Base-by-base conservation (phyloP, 2,888 invertebrate species). In the Hipparchia sbordonii region DNA sequence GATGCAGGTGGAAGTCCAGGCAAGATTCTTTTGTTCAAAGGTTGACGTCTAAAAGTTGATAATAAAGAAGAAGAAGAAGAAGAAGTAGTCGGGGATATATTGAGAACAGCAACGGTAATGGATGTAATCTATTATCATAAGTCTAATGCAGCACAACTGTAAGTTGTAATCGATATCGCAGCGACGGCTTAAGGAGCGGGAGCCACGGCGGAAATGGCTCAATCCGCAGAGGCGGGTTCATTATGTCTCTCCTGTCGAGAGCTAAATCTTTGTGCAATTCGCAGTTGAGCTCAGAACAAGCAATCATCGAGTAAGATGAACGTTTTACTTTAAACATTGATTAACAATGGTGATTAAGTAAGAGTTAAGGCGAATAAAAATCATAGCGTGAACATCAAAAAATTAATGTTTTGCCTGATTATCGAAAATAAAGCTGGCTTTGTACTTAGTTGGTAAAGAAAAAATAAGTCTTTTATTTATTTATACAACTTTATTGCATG, bases 161-260 rank as follows among this genome's bases (percentile, higher is more conserved):
- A 5, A 65, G 65, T 33, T 65, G 65, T 52, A 65, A 65, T 65
- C 65, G 65, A 65, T 65, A 65, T 65, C 65, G 33, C 39, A 61
- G 39, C 39, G 63, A 52, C 63, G 51, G 63, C 51, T 65, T 33
- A 10, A 51, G 65, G 12, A 65, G 52, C 12, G 12, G 52, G 33
- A 51, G 46, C 13, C 46, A 33, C 51, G 63, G 23, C 65, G 65
- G 65, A 65, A 65, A 65, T 65, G 65, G 51, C 23, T 10, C 52
- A 65, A 33, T 65, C 65, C 65, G 52, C 65, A 61, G 60, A 52
- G 52, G 65, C 51, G 33, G 33, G 33, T 65, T 65, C 65, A 65
- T 52, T 65, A 65, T 65, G 65, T 12, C 52, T 51, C 65, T 52
- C 65, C 52, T 10, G 51, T 65, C 65, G 51, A 52, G 23, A 33